Conservation (phyloP, 2,797 vertebrate genomes). For the Gallirallus australis region DNA sequence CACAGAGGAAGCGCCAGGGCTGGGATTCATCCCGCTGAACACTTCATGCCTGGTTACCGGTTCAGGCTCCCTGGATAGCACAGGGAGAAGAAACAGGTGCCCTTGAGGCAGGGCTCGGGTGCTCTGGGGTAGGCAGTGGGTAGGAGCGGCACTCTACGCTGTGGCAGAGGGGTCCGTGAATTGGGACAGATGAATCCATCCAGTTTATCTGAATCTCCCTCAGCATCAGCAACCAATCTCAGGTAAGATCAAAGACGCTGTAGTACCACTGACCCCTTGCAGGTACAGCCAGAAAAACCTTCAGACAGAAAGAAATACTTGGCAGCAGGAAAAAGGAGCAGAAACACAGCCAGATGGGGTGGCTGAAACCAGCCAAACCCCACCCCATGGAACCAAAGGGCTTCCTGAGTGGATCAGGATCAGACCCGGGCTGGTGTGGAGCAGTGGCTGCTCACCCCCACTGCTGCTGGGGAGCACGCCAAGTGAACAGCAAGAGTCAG, state of each 20-base stretch:
- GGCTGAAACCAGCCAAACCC: neutral
- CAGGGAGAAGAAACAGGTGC: neutral
- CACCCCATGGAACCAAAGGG: neutral
- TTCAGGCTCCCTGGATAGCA: neutral
- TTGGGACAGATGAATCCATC: neutral
- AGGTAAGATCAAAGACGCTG: neutral
- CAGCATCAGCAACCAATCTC: neutral
- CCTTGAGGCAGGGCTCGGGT: neutral
- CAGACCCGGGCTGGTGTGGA: fast-evolving
- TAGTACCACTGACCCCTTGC: neutral
- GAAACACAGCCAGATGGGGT: fast-evolving
- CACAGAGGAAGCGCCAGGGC: fast-evolving
- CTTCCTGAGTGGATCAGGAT: fast-evolving
- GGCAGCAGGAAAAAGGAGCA: neutral
- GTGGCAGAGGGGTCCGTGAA: neutral
- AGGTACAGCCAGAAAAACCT: neutral
- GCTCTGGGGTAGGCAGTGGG: neutral
- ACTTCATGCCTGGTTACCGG: too few relatives aligned
- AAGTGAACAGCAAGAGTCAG: neutral
- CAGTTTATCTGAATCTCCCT: neutral
- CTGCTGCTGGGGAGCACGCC: fast-evolving
- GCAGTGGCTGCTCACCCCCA: neutral
- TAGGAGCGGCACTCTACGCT: fast-evolving
- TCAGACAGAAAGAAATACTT: neutral
- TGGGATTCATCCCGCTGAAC: neutral